Conservation (phyloP, 2,888 invertebrate species). For the Frankliniella intonsa region DNA sequence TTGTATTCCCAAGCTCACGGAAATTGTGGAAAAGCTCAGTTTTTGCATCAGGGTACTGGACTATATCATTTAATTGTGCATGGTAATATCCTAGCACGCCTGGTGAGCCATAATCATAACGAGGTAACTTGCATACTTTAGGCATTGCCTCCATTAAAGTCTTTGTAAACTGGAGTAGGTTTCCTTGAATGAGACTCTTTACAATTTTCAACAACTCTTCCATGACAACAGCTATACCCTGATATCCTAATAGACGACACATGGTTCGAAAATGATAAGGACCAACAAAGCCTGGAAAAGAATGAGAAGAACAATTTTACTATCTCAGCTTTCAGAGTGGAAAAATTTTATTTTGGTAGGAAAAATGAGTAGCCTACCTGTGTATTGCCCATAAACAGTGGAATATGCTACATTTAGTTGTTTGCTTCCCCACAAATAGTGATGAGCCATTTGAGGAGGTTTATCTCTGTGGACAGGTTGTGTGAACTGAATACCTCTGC, state of each 20-base stretch:
- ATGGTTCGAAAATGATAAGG: constrained; percentile 91
- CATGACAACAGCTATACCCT: constrained; percentile 97
- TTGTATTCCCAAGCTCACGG: constrained; percentile 93
- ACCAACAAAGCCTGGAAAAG: constrained; percentile 76
- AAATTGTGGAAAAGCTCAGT: constrained; percentile 95
- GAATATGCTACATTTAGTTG: constrained; percentile 87
- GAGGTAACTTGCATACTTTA: constrained; percentile 84
- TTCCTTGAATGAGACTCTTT: constrained; percentile 84
- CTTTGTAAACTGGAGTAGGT: constrained; percentile 82
- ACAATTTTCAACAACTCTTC: constrained; percentile 94
- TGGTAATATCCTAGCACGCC: constrained; percentile 82
- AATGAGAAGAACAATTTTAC: background rate
- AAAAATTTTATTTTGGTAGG: background rate
- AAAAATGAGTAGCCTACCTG: constrained; percentile 49
- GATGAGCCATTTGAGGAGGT: constrained; percentile 87
- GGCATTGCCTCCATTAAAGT: constrained; percentile 94
- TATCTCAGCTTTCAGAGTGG: background rate
- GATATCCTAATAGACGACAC: constrained; percentile 93
- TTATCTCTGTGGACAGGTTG: constrained; percentile 83
- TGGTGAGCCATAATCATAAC: constrained; percentile 95
- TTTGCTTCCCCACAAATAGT: constrained; percentile 94
- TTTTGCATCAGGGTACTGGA: constrained; percentile 95
- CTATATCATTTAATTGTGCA: constrained; percentile 91
- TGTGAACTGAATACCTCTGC: constrained; percentile 72
- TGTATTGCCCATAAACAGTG: constrained; percentile 88